Evolutionary conservation across 2,888 invertebrate genomes (phyloP).

Genomic region (Nineta flava): DNA sequence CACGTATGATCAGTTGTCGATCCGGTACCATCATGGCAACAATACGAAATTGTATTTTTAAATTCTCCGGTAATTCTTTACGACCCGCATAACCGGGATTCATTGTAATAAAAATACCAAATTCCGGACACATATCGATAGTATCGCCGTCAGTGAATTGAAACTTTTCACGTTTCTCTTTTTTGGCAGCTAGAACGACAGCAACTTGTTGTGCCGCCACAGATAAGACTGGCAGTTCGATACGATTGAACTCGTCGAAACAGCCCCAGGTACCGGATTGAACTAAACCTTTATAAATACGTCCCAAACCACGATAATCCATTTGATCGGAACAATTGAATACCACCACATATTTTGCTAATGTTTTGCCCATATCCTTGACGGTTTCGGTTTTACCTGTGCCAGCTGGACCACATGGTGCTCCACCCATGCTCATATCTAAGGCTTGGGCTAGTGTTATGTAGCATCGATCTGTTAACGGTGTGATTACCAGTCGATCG

Average conservation of each 20-base stretch:
- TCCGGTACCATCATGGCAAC: constrained; percentile 99
- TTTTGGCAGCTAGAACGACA: constrained; percentile 79
- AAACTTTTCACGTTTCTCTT: constrained; percentile 82
- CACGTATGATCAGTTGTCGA: constrained; percentile 89
- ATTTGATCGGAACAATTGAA: constrained; percentile 98
- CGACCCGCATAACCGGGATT: constrained; percentile 96
- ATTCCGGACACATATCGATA: constrained; percentile 85
- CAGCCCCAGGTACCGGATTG: constrained; percentile 98
- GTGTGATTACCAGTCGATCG: constrained; percentile 89
- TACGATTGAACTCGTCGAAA: constrained; percentile 94
- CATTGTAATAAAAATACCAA: constrained; percentile 97
- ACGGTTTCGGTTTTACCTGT: constrained; percentile 97
- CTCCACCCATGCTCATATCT: constrained; percentile 91
- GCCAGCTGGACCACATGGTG: constrained; percentile 92
- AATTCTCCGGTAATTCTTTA: constrained; percentile 89
- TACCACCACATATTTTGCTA: constrained; percentile 92
- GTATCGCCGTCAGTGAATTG: constrained; percentile 88
- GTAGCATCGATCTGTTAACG: constrained; percentile 93
- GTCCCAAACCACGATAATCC: constrained; percentile 90
- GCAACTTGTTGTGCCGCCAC: constrained; percentile 97
- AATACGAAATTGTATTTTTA: constrained; percentile 94
- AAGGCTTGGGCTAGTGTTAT: constrained; percentile 92
- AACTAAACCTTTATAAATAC: constrained; percentile 89
- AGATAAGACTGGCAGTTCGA: constrained; percentile 82
- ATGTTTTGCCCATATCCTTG: constrained; percentile 95